Conservation (phyloP, 2,113 vertebrate species). For the Spea multiplicata region DNA sequence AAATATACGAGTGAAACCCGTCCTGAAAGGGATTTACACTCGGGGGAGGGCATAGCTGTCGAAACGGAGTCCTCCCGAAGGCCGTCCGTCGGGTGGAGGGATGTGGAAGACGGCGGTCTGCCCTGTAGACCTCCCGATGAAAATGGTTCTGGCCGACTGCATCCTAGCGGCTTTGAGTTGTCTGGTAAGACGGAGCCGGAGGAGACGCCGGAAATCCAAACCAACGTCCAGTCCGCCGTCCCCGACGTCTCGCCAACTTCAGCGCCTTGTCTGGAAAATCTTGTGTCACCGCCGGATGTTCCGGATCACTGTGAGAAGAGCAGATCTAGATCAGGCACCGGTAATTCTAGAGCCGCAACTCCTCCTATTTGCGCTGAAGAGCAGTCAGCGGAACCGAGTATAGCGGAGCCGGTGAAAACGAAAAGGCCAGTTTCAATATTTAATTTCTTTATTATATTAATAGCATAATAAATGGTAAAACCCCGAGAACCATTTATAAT, state of each 20-base stretch:
- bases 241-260: constrained; percentile 26
- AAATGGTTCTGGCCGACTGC: too few species aligned
- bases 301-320: constrained; percentile 64
- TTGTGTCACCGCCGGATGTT: constrained; percentile 55
- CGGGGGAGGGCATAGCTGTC: too few species aligned
- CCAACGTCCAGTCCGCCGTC: neutral
- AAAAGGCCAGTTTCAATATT: constrained; percentile 86
- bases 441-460: constrained; percentile 35
- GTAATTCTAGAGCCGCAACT: too few species aligned
- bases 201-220: neutral
- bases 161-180: too few species aligned
- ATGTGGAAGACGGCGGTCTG: too few species aligned
- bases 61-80: too few species aligned
- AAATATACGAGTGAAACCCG: constrained; percentile 62
- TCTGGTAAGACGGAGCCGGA: too few species aligned
- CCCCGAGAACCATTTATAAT: constrained; percentile 82
- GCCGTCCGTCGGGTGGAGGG: too few species aligned
- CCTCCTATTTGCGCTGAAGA: constrained; percentile 55
- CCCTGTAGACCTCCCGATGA: too few species aligned
- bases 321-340: constrained; percentile 54
- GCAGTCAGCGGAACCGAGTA: constrained; percentile 65
- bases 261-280: constrained; percentile 43
- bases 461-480: constrained; percentile 88
- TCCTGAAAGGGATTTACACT: constrained; percentile 51
- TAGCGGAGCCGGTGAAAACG: constrained; percentile 68